Evolutionary conservation across 2,888 invertebrate genomes (phyloP).

Genomic region (Dexiosoma caninum): DNA sequence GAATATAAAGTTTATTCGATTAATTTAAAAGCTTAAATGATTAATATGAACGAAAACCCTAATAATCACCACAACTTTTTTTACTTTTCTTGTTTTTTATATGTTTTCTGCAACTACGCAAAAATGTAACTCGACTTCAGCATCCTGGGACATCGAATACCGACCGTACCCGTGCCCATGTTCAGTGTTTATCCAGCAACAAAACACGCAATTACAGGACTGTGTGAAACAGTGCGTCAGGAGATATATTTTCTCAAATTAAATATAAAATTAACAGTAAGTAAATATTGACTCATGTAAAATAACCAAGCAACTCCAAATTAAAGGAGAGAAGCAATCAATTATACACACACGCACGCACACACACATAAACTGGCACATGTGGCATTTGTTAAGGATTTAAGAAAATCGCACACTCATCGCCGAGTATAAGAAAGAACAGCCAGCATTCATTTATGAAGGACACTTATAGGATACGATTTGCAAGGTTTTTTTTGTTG

Average conservation of each 20-base stretch:
- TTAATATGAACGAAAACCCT: no score
- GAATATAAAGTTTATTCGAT: no score
- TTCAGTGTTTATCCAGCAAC: conserved; percentile 81
- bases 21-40: no score
- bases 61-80: no score
- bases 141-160: conserved; percentile 78
- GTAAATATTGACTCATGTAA: conserved; percentile 66
- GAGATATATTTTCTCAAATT: conserved; percentile 79
- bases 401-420: not conserved
- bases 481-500: not conserved
- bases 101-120: conserved; percentile 2
- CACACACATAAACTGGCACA: not conserved
- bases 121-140: conserved; percentile 65
- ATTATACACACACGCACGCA: not conserved
- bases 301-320: conserved; percentile 18
- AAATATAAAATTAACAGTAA: conserved; percentile 78
- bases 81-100: conserved; percentile 16
- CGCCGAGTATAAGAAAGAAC: no score
- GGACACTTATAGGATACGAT: no score
- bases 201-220: conserved; percentile 80
- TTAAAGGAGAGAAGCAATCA: conserved; percentile 3
- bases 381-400: not conserved
- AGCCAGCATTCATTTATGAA: no score
- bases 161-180: conserved; percentile 78
- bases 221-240: conserved; percentile 80